Evolutionary conservation across 2,113 vertebrate species (phyloP).

Genomic region (Aythya baeri): DNA sequence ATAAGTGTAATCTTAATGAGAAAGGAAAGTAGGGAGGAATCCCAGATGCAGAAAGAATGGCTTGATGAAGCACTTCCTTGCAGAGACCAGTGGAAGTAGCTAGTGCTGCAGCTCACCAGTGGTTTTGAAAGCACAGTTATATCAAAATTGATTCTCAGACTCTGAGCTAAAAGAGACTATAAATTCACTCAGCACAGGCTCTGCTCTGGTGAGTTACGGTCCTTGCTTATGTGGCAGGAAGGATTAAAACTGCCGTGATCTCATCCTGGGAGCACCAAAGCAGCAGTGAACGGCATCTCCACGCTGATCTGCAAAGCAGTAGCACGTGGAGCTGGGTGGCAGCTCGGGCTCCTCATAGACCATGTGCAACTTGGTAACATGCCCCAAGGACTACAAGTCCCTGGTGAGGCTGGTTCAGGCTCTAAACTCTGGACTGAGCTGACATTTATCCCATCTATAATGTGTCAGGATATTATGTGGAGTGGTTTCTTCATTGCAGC

Average conservation of each 20-base stretch:
- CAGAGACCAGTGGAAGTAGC: not conserved
- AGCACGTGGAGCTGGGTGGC: not conserved
- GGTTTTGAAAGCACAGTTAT: not conserved
- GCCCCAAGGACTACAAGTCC: not conserved
- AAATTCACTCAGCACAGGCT: not conserved
- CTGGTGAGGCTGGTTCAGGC: not conserved
- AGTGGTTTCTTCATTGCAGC: fast-evolving
- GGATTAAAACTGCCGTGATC: not conserved
- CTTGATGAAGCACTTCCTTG: not conserved
- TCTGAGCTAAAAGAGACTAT: not conserved
- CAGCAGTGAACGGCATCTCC: not conserved
- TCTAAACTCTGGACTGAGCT: not conserved
- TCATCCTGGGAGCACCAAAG: not conserved
- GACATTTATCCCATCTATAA: not conserved
- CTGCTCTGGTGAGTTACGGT: not conserved
- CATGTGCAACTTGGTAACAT: fast-evolving
- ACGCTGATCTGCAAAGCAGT: fast-evolving
- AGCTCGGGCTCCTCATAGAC: not conserved
- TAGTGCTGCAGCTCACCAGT: not conserved
- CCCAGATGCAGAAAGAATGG: not conserved
- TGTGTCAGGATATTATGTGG: not conserved
- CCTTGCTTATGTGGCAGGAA: not conserved
- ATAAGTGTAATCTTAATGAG: not conserved
- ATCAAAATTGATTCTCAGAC: conserved; percentile 7
- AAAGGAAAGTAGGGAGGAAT: not conserved